A percentile compares a stretch with the other conserved stretches of the same genome.
phyloP scores from a whole-genome alignment of 1,140 invertebrate species.

The Leptinotarsa texana region DNA sequence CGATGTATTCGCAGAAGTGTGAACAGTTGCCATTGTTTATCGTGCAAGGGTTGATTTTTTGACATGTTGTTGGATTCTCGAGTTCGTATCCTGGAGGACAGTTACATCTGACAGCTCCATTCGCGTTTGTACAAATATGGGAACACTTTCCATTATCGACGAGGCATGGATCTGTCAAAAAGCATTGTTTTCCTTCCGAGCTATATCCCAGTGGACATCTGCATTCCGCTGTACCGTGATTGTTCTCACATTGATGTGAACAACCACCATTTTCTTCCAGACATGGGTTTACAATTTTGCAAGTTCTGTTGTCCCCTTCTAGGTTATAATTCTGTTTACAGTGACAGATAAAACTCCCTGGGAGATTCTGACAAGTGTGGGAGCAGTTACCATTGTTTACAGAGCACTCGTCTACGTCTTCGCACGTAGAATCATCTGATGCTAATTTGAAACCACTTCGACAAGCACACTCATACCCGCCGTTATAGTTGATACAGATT shows the following conservation, averaged over 20 bases:
- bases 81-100: constrained; percentile 40
- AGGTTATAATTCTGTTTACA: constrained; percentile 57
- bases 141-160: constrained; percentile 64
- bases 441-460: constrained; percentile 59
- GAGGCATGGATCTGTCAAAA: constrained; percentile 54
- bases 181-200: constrained; percentile 28
- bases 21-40: constrained; percentile 62
- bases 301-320: constrained; percentile 48
- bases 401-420: constrained; percentile 71
- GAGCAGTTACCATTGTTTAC: constrained; percentile 60
- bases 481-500: constrained; percentile 56
- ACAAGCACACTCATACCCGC: constrained; percentile 66
- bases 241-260: constrained; percentile 67
- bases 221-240: constrained; percentile 63
- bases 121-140: constrained; percentile 40
- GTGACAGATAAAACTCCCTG: constrained; percentile 66
- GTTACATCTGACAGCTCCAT: constrained; percentile 33
- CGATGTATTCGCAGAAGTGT: constrained; percentile 51
- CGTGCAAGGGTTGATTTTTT: constrained; percentile 47
- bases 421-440: constrained; percentile 55
- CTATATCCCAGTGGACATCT: constrained; percentile 62
- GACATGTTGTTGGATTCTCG: constrained; percentile 52
- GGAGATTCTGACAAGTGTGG: constrained; percentile 66
- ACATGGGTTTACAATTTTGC: constrained; percentile 56
- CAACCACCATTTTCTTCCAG: constrained; percentile 65